These are phyloP conservation scores for Mus spicilegus DNA, from an alignment of 2,113 vertebrate genomes.

Conservation along the genomic window DNA sequence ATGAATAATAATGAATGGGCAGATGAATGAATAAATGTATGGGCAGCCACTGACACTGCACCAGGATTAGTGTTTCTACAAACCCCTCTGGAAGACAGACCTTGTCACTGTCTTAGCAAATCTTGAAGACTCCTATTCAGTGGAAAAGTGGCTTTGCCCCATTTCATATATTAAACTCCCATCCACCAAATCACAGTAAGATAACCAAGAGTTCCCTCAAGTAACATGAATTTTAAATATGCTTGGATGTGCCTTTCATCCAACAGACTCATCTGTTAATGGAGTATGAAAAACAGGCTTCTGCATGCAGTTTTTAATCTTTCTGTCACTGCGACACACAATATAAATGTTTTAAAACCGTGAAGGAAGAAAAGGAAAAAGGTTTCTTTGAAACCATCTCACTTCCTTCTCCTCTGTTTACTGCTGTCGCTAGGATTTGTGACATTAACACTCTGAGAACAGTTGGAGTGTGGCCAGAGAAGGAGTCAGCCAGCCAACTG, in stretches of 20 bases:
- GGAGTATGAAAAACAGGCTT: slow-evolving; percentile 41
- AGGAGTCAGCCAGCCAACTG: background rate
- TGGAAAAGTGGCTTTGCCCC: background rate
- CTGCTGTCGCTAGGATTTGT: background rate
- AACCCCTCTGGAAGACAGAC: background rate
- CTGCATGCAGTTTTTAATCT: background rate
- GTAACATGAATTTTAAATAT: background rate
- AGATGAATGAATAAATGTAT: background rate
- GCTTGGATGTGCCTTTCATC: background rate
- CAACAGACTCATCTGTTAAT: slow-evolving; percentile 1
- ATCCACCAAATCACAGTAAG: background rate
- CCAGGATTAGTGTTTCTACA: background rate
- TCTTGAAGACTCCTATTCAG: background rate
- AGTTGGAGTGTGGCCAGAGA: background rate
- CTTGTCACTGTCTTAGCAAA: background rate
- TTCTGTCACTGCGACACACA: slow-evolving; percentile 50
- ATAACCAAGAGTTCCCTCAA: slow-evolving; percentile 29
- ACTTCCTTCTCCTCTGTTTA: slow-evolving; percentile 23
- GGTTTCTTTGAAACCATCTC: slow-evolving; percentile 54
- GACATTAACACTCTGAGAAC: slow-evolving; percentile 13
- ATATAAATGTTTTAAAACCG: slow-evolving; percentile 49
- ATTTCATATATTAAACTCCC: slow-evolving; percentile 10
- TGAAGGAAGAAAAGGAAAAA: slow-evolving; percentile 52
- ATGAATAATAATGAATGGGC: background rate
- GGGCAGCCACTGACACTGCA: background rate